These are phyloP conservation scores for Junonia oenone DNA, from an alignment of 2,888 invertebrate genomes.

Conservation along the genomic window DNA sequence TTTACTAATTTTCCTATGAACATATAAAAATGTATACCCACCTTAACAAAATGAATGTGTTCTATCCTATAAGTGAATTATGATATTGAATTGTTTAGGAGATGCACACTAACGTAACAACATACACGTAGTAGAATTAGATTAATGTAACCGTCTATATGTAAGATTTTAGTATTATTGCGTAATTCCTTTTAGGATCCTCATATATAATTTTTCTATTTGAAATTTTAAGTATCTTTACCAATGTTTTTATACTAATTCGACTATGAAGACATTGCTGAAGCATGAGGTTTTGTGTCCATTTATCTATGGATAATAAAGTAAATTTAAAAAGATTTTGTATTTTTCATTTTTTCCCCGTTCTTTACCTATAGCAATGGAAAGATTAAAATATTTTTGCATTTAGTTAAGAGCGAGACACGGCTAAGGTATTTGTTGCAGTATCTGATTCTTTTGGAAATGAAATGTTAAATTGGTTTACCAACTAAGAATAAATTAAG, in stretches of 20 bases:
- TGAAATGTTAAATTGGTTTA: too few species aligned
- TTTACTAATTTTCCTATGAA: not conserved
- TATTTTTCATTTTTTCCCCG: slow-evolving; percentile 33
- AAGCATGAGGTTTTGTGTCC: slow-evolving; percentile 64
- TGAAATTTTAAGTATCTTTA: slow-evolving; percentile 56
- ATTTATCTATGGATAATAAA: slow-evolving; percentile 71
- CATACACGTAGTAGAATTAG: slow-evolving; percentile 30
- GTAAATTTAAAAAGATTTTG: slow-evolving; percentile 50
- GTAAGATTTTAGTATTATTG: slow-evolving; percentile 57
- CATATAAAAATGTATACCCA: slow-evolving; percentile 11
- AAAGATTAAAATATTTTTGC: not conserved
- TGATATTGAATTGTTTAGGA: slow-evolving; percentile 25
- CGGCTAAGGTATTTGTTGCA: too few species aligned
- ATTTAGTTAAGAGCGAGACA: too few species aligned
- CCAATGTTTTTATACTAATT: slow-evolving; percentile 61
- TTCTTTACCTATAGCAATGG: not conserved
- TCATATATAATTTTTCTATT: slow-evolving; percentile 67
- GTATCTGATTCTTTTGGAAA: too few species aligned
- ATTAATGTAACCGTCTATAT: slow-evolving; percentile 56
- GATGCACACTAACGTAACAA: slow-evolving; percentile 32
- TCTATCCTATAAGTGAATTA: slow-evolving; percentile 14
- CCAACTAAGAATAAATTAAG: too few species aligned
- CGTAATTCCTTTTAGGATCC: slow-evolving; percentile 56
- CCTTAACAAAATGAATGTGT: slow-evolving; percentile 22
- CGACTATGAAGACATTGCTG: slow-evolving; percentile 59